A percentile compares a stretch with the other conserved stretches of the same genome.
phyloP scores from a whole-genome alignment of 2,888 invertebrate genomes.

The Tetrapedia diversipes region DNA sequence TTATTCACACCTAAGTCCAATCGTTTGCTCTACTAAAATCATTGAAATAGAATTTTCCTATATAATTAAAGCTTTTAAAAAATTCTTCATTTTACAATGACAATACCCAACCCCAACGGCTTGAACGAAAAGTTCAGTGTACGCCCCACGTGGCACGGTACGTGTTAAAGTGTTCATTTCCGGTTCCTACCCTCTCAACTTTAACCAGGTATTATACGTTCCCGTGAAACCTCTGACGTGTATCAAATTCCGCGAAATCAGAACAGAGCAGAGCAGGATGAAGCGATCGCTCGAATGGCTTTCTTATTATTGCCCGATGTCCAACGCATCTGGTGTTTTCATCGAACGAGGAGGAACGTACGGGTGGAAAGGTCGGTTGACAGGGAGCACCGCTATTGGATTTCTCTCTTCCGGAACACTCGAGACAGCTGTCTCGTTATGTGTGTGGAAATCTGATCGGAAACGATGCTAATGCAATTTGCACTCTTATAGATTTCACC shows the following conservation, averaged over 20 bases:
- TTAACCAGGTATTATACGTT: too few species aligned
- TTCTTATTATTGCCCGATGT: constrained; percentile 39
- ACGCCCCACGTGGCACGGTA: too few species aligned
- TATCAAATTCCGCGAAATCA: background rate
- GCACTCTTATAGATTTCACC: constrained; percentile 1
- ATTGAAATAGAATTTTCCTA: too few species aligned
- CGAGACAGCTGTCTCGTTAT: constrained; percentile 32
- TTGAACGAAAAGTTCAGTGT: too few species aligned
- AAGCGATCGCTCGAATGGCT: background rate
- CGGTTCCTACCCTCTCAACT: too few species aligned
- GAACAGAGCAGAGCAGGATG: background rate
- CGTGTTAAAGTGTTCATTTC: too few species aligned
- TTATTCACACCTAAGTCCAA: too few species aligned
- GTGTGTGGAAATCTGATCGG: constrained; percentile 20
- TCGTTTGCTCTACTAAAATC: too few species aligned
- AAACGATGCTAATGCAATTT: constrained; percentile 29
- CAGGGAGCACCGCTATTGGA: constrained; percentile 21
- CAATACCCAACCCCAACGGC: too few species aligned
- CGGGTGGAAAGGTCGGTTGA: background rate
- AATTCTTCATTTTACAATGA: too few species aligned
- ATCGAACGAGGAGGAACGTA: background rate
- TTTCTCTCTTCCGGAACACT: constrained; percentile 31
- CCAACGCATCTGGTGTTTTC: constrained; percentile 35
- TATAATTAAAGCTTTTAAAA: too few species aligned
- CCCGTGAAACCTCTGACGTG: background rate